Evolutionary conservation across 2,888 invertebrate species (phyloP), one percentile per base, ranked within the genome.

Genomic region (Neoascia interrupta): DNA sequence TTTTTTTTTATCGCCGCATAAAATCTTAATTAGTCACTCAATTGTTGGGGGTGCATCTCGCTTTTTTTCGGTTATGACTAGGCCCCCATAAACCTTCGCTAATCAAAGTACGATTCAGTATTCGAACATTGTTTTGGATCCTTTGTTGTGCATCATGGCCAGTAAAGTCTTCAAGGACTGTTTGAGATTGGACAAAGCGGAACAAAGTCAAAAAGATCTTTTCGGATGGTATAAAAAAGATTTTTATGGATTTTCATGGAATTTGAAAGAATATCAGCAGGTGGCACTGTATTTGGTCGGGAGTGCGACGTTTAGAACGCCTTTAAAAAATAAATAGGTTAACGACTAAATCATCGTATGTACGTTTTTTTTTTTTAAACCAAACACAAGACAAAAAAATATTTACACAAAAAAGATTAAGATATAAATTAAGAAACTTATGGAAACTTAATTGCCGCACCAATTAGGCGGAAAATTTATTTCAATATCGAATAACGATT

Each of bases 1-100:
- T n/a, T n/a, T n/a, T n/a, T 54, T 73, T 79, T 73, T 60, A 58
- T 54, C 73, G 66, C 26, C 53, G 64, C 73, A 79, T 79, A 66
- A 79, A 76, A 66, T 73, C 64, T 79, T 72, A 79, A 72, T 79
- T 79, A 79, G 76, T 43, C 72, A 49, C 47, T 39, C 54, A 64
- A 73, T 73, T 72, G 72, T 76, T 15, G 54, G 36, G 21, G 2
- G 58, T 26, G 26, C 37, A 26, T 13, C 10, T 15, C 6, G 1
- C 21, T 31, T 36, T 41, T 43, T 36, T 45, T 60, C 34, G 41
- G 47, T 16, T 43, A 28, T 49, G 63, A 76, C 56, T 36, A 19
- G 23, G 13, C 34, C 36, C 28, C 31, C 49, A 39, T 19, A 49
- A 56, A 39, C 54, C 37, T 21, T 37, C 43, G 37, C 21, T 19